A percentile compares a stretch with the other conserved stretches of the same genome.
Evolutionary conservation across 2,797 vertebrate species (phyloP).

Genomic region (Decapterus maruadsi): DNA sequence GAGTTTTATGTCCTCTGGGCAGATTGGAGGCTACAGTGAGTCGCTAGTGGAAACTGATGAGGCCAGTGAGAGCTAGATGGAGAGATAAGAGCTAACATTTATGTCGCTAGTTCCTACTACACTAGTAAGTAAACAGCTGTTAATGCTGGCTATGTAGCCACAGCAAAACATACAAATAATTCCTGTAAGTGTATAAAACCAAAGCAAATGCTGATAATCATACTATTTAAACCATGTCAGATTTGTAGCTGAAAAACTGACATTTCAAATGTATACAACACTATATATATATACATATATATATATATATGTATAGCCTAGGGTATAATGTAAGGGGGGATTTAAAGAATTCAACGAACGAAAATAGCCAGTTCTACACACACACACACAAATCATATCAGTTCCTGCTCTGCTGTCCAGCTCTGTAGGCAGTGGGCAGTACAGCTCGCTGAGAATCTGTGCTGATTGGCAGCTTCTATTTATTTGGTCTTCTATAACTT

Average conservation of each 20-base stretch:
- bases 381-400: neutral
- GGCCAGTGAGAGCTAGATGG: too few relatives aligned
- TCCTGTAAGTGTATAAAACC: neutral
- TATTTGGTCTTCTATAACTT: conserved; percentile 58
- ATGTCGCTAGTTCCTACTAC: too few relatives aligned
- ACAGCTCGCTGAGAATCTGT: conserved; percentile 46
- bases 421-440: conserved; percentile 34
- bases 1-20: too few relatives aligned
- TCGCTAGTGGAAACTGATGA: too few relatives aligned
- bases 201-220: neutral
- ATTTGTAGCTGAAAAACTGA: neutral
- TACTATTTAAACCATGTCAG: neutral
- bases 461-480: conserved; percentile 79
- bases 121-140: too few relatives aligned
- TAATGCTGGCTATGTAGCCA: too few relatives aligned
- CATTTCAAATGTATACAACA: neutral
- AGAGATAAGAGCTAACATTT: too few relatives aligned
- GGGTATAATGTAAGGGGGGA: too few relatives aligned
- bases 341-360: neutral
- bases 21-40: too few relatives aligned
- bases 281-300: too few relatives aligned
- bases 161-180: too few relatives aligned
- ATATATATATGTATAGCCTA: too few relatives aligned
- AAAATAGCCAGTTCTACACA: neutral
- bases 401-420: conserved; percentile 36